A percentile compares a stretch with the other conserved stretches of the same genome.
These are phyloP conservation scores for Cryptocephalus primarius DNA, from an alignment of 2,888 invertebrate genomes.

Conservation along the genomic window DNA sequence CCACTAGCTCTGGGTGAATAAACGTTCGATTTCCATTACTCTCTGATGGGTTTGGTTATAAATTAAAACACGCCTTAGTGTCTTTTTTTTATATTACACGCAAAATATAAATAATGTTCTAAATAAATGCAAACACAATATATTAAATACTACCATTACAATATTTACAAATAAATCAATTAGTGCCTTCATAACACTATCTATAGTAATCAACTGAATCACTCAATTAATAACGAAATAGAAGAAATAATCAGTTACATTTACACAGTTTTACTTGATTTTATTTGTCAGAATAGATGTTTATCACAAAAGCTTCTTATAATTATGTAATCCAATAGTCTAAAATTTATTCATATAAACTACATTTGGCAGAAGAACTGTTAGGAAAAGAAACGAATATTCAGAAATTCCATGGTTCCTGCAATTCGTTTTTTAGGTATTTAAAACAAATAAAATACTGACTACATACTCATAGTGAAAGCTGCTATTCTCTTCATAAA, in stretches of 20 bases:
- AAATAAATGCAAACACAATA: conserved; percentile 22
- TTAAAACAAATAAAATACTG: not conserved
- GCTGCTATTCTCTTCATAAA: too few relatives aligned
- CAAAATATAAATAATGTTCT: conserved; percentile 21
- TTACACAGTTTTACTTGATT: conserved; percentile 2
- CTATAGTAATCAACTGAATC: conserved; percentile 9
- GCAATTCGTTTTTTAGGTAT: not conserved
- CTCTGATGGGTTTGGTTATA: too few relatives aligned
- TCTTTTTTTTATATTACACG: conserved; percentile 12
- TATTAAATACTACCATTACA: conserved; percentile 18
- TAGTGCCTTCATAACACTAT: conserved; percentile 15
- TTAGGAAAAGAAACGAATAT: not conserved
- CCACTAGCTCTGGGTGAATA: too few relatives aligned
- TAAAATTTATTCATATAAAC: conserved; percentile 7
- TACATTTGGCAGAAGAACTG: conserved; percentile 19
- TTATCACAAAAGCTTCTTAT: conserved; percentile 23
- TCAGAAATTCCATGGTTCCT: too few relatives aligned
- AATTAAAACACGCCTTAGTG: conserved; percentile 1
- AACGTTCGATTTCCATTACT: too few relatives aligned
- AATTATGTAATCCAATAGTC: conserved; percentile 12
- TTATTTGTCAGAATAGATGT: conserved; percentile 9
- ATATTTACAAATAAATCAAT: conserved; percentile 18
- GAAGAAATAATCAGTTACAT: conserved; percentile 9
- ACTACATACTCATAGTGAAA: too few relatives aligned
- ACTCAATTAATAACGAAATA: conserved; percentile 12